Base-by-base conservation (phyloP, 1,140 invertebrate genomes). In the Ctenoplectra terminalis region DNA sequence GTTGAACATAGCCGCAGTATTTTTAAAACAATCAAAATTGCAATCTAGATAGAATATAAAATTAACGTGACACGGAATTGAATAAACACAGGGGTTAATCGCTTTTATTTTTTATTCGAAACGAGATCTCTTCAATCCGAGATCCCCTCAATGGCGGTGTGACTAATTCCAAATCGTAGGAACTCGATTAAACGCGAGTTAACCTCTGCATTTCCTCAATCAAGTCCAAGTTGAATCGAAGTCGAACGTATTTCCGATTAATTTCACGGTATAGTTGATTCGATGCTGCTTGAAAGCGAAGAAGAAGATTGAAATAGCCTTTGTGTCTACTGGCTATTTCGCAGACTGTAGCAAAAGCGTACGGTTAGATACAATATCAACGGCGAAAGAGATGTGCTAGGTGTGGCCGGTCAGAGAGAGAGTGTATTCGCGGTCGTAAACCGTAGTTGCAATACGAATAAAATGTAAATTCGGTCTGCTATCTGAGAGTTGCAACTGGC, bases 391-490 rank as follows among this genome's bases (percentile, higher is more conserved):
- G 48, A 63, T 66, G 31, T 48, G 26, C 34, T 77, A 82, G 73
- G 64, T 63, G 80, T 82, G 80, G 56, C n/a, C 73, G 34, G 50
- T 43, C 26, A 77, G n/a, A 67, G 8, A 52, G 26, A 46, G 26
- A 37, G 0, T 15, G 26, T 54, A 69, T 48, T 40, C 54, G 11
- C 20, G 29, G 50, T n/a, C 26, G 60, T 29, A 69, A 56, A 40
- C 61, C 31, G 72, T 64, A 31, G 31, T n/a, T 23, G 63, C 63
- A 72, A 83, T 58, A 75, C 50, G 67, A 66, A 66, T 56, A 79
- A 78, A 83, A 72, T 71, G 81, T 67, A 83, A 79, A 79, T 82
- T 76, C 64, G 54, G 63, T 29, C 54, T 77, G 56, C 34, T 77
- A 77, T 56, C 73, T 70, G 31, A 43, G 54, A 58, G n/a, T 34